These are phyloP conservation scores for Cyprinodon tularosa DNA, from an alignment of 2,113 vertebrate genomes.

Conservation along the genomic window DNA sequence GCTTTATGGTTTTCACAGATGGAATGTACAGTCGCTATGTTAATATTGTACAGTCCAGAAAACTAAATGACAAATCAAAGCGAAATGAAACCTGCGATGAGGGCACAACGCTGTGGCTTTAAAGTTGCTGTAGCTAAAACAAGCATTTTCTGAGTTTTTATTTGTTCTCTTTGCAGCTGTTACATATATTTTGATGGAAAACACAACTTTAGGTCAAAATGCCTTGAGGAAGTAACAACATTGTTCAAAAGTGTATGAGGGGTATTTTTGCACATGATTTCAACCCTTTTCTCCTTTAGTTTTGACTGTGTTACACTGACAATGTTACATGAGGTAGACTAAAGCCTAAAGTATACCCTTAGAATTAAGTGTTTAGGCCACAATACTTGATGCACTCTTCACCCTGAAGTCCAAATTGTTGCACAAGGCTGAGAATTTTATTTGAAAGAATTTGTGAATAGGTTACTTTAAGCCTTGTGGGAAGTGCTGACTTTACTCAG, in stretches of 20 bases:
- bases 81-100: slow-evolving; percentile 40
- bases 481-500: slow-evolving; percentile 16
- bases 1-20: slow-evolving; percentile 62
- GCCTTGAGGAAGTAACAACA: slow-evolving; percentile 40
- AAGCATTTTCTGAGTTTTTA: slow-evolving; percentile 38
- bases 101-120: slow-evolving; percentile 50
- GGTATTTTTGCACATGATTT: slow-evolving; percentile 67
- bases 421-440: slow-evolving; percentile 27
- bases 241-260: slow-evolving; percentile 40
- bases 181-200: slow-evolving; percentile 23
- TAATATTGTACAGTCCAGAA: slow-evolving; percentile 93
- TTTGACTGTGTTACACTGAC: slow-evolving; percentile 46
- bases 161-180: slow-evolving; percentile 46
- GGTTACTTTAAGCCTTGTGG: slow-evolving; percentile 12
- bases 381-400: slow-evolving; percentile 14
- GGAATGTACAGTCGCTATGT: slow-evolving; percentile 84
- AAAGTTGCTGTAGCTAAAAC: slow-evolving; percentile 24
- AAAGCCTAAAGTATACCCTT: slow-evolving; percentile 3
- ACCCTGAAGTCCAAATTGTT: slow-evolving; percentile 23
- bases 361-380: slow-evolving; percentile 9
- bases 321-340: slow-evolving; percentile 12
- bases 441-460: slow-evolving; percentile 2
- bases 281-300: slow-evolving; percentile 33
- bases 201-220: slow-evolving; percentile 45
- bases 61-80: slow-evolving; percentile 59